Percentiles rank a stretch among this genome's conserved stretches.
These are phyloP conservation scores for rabbit (Oryctolagus cuniculus) DNA, from an alignment of 2,113 vertebrate genomes.

Conservation along the genomic window mOryCun1.1 NC_091442.1:122093001-122093500, in stretches of 20 bases:
- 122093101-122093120: too few species aligned
- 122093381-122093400: too few species aligned
- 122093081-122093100: fast-evolving
- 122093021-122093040: fast-evolving
- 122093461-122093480: too few species aligned
- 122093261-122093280: too few species aligned
- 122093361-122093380: too few species aligned
- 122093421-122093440: too few species aligned
- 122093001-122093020: fast-evolving
- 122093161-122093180: fast-evolving
- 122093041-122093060: background rate
- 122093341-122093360: background rate
- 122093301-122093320: fast-evolving
- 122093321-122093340: background rate
- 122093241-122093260: too few species aligned
- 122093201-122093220: background rate
- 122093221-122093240: too few species aligned
- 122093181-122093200: fast-evolving
- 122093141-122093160: fast-evolving
- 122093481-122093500: too few species aligned
- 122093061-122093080: background rate
- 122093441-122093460: too few species aligned
- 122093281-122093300: background rate
- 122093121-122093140: fast-evolving
- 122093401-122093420: too few species aligned